Conservation (phyloP, 2,113 vertebrate genomes). For the Scortum barcoo region DNA sequence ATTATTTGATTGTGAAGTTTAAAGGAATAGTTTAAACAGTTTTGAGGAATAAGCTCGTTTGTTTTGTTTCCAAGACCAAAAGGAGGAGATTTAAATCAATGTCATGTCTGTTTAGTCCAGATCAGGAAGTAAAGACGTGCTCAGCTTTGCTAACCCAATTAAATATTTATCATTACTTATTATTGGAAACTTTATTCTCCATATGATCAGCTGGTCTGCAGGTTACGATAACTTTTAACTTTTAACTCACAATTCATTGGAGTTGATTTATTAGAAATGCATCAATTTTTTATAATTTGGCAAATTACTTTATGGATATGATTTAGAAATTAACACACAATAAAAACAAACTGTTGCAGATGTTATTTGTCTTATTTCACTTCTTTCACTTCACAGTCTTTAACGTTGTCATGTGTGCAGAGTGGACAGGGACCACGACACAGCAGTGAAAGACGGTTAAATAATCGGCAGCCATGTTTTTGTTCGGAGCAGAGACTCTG, state of each 20-base stretch:
- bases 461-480: not conserved
- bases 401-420: too few species aligned
- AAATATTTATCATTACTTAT: too few species aligned
- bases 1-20: too few species aligned
- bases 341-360: not conserved
- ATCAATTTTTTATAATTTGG: not conserved
- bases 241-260: not conserved
- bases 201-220: not conserved
- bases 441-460: not conserved
- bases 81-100: too few species aligned
- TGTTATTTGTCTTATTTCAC: not conserved
- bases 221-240: not conserved
- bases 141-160: too few species aligned
- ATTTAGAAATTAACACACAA: not conserved
- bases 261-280: not conserved
- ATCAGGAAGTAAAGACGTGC: too few species aligned
- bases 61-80: too few species aligned
- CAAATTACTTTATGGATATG: not conserved
- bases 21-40: too few species aligned
- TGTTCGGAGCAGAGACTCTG: not conserved
- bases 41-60: too few species aligned
- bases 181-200: too few species aligned
- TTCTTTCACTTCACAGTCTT: not conserved
- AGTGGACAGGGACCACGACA: too few species aligned
- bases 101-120: too few species aligned